Evolutionary conservation across 2,113 vertebrate genomes (phyloP), one percentile per base, ranked within the genome.

Genomic region (Galemys pyrenaicus): DNA sequence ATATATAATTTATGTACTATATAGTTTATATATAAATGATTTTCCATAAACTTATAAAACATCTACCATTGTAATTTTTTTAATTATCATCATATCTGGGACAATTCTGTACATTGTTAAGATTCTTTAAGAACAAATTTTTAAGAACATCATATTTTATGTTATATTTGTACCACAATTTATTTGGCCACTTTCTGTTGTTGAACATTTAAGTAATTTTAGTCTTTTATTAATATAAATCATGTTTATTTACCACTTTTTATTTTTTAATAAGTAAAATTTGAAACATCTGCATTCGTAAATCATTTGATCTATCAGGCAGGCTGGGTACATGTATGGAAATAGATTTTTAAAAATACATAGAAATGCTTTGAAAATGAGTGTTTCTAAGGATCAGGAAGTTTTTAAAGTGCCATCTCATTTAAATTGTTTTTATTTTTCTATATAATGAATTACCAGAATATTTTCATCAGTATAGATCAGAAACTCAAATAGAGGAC

Each of bases 101-200:
- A 77, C 2, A 74, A 67, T 77, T 85, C 37, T 73, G 24, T 51
- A 46, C 28, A 62, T 62, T 77, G 10, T 24, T 73, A 35, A 84
- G 88, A 35, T 9, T 51, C 89, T 91, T 67, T 3, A 44, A 75
- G 32, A 88, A 35, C 7, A 12, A 37, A 79, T 16, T 89, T 87
- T 65, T 73, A 77, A 83, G 82, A 8, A 68, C 9, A 64, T 90
- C 15, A 37, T 54, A 91, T 94, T 93, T 94, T 54, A 77, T 2
- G 3, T 77, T 88, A 10, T 54, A 2, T 15, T 51, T 28, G 3
- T 73, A 35, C 37, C 11, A 62, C 73, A 74, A 89, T 82, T 89
- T 30, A 67, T 67, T 82, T 83, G 2, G 2, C 8, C 3, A 64
- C 3, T 88, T 82, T 77, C 9, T 65, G 41, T 68, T 82, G 2